Conservation (phyloP, 2,888 invertebrate genomes). For the Plagodis pulveraria region DNA sequence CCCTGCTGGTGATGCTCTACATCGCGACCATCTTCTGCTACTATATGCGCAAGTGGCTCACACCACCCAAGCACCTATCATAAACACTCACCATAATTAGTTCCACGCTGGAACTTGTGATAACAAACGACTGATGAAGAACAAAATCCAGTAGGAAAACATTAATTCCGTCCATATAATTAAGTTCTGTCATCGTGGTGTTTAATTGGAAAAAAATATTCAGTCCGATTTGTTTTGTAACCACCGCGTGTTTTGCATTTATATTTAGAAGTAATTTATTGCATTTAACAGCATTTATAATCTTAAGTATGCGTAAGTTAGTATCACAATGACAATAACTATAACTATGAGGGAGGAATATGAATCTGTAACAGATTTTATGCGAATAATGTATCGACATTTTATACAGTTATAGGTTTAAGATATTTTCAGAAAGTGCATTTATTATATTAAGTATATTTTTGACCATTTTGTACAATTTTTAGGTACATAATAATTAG, state of each 20-base stretch:
- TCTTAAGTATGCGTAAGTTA: constrained; percentile 31
- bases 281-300: constrained; percentile 77
- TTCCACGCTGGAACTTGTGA: constrained; percentile 65
- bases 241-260: constrained; percentile 79
- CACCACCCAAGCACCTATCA: constrained; percentile 92
- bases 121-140: constrained; percentile 72
- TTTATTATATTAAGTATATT: constrained; percentile 47
- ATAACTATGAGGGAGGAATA: constrained; percentile 17
- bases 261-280: constrained; percentile 71
- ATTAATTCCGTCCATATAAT: constrained; percentile 51
- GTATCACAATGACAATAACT: constrained; percentile 30
- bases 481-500: constrained; percentile 54
- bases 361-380: constrained; percentile 18
- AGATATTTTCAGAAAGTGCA: constrained; percentile 33
- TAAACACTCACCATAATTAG: constrained; percentile 46
- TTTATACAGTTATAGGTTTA: constrained; percentile 17
- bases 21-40: constrained; percentile 96
- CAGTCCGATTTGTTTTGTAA: constrained; percentile 58
- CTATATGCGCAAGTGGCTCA: constrained; percentile 96
- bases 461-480: constrained; percentile 67
- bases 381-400: constrained; percentile 18
- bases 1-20: constrained; percentile 94
- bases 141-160: constrained; percentile 53
- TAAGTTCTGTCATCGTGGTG: constrained; percentile 56
- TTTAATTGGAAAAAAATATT: constrained; percentile 47